Evolutionary conservation across 2,113 vertebrate species (phyloP).

Genomic region (Pedionomus torquatus): DNA sequence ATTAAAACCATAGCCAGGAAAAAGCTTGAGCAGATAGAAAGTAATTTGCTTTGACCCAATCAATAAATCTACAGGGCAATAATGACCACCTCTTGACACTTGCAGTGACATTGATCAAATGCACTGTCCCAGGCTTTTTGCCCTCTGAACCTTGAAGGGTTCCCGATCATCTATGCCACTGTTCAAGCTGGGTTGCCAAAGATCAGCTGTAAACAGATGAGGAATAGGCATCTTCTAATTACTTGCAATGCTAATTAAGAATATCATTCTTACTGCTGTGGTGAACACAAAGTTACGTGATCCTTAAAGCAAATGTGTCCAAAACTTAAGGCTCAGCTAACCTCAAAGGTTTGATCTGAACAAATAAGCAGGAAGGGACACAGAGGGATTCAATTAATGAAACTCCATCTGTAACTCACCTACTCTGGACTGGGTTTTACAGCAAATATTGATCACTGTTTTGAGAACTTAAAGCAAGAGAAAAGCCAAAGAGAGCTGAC

Average conservation of each 20-base stretch:
- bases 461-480: background rate
- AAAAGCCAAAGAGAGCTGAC: background rate
- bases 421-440: background rate
- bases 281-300: background rate
- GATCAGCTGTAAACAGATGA: background rate
- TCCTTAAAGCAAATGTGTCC: background rate
- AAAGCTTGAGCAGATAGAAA: slow-evolving; percentile 59
- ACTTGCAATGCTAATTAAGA: slow-evolving; percentile 13
- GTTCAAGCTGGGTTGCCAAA: background rate
- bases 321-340: background rate
- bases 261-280: background rate
- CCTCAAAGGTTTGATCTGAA: background rate
- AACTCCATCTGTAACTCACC: background rate
- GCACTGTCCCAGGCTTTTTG: background rate
- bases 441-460: background rate
- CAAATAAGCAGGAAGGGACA: background rate
- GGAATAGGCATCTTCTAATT: background rate
- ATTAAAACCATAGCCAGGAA: slow-evolving; percentile 33
- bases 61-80: slow-evolving; percentile 74
- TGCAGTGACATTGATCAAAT: slow-evolving; percentile 68
- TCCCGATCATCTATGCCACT: background rate
- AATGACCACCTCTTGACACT: slow-evolving; percentile 69
- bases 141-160: background rate
- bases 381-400: background rate
- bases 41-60: slow-evolving; percentile 74